A percentile compares a stretch with the other conserved stretches of the same genome.
Evolutionary conservation across 2,888 invertebrate genomes (phyloP).

Genomic region (Chymomyza procnemis): DNA sequence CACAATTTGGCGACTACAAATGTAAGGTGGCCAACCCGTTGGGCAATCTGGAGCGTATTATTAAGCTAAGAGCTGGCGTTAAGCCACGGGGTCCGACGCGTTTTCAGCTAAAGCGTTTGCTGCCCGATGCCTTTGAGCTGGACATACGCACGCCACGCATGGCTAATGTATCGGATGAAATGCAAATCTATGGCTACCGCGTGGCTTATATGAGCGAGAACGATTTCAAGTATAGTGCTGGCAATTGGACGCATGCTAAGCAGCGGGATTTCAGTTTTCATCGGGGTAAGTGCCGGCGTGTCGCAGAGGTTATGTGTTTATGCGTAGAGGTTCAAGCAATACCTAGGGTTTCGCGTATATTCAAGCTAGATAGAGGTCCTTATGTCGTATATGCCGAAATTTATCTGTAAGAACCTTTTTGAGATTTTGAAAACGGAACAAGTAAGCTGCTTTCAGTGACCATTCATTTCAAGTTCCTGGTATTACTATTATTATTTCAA

Average conservation of each 20-base stretch:
- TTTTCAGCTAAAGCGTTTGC: conserved; percentile 74
- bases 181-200: conserved; percentile 77
- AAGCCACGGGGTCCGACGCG: conserved; percentile 80
- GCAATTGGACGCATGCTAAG: conserved; percentile 77
- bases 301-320: too few species aligned
- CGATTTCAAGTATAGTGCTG: conserved; percentile 75
- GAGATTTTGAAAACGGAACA: too few species aligned
- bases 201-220: conserved; percentile 76
- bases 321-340: too few species aligned
- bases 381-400: too few species aligned
- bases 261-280: conserved; percentile 75
- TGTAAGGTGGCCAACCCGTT: conserved; percentile 81
- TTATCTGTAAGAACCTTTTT: too few species aligned
- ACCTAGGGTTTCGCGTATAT: too few species aligned
- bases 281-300: conserved; percentile 66
- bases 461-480: too few species aligned
- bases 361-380: too few species aligned
- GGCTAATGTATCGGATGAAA: conserved; percentile 70
- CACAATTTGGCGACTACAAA: conserved; percentile 80
- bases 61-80: conserved; percentile 80
- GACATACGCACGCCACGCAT: conserved; percentile 76
- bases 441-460: too few species aligned
- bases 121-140: conserved; percentile 77
- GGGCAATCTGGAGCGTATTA: conserved; percentile 80
- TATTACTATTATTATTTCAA: too few species aligned